These are phyloP conservation scores for Ctenopoma kingsleyae DNA, from an alignment of 2,797 vertebrate species.

Conservation along the genomic window DNA sequence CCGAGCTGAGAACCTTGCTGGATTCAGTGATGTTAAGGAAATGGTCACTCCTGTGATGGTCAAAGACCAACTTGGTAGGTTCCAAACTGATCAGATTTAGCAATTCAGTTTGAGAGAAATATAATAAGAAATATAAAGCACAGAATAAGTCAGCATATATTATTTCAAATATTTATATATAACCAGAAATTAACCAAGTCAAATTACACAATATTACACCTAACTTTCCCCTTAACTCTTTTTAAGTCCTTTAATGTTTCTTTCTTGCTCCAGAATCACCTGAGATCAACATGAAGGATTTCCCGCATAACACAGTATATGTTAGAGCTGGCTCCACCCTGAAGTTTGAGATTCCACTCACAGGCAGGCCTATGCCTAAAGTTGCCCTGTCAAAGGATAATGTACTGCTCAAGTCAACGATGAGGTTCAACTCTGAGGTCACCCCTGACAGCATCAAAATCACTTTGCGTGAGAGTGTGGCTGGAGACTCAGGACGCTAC, in stretches of 20 bases:
- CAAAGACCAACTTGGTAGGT: conserved; percentile 95
- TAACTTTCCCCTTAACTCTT: not conserved
- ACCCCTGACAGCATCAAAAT: conserved; percentile 93
- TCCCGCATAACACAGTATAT: conserved; percentile 94
- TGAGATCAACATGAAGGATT: conserved; percentile 94
- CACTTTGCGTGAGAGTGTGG: conserved; percentile 92
- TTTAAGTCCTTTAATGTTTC: conserved; percentile 4
- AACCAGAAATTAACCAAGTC: not conserved
- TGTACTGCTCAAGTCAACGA: conserved; percentile 90
- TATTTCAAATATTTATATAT: not conserved
- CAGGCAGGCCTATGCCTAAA: conserved; percentile 93
- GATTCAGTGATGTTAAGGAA: conserved; percentile 93
- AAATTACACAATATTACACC: not conserved
- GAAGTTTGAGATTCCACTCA: conserved; percentile 96
- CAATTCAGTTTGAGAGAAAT: not conserved
- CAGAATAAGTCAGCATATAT: not conserved
- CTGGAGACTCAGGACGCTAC: conserved; percentile 92
- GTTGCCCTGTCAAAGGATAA: conserved; percentile 92
- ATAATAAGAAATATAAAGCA: not conserved
- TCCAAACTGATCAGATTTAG: conserved; percentile 9
- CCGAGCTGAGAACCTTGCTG: conserved; percentile 95
- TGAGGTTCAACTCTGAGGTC: conserved; percentile 96
- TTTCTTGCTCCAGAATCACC: conserved; percentile 88
- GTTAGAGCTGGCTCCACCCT: conserved; percentile 95
- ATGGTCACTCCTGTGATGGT: conserved; percentile 91